Percentiles rank a stretch among this genome's conserved stretches.
These are phyloP conservation scores for Saguinus imperator DNA, from an alignment of 2,113 vertebrate species.

Conservation along the genomic window DNA sequence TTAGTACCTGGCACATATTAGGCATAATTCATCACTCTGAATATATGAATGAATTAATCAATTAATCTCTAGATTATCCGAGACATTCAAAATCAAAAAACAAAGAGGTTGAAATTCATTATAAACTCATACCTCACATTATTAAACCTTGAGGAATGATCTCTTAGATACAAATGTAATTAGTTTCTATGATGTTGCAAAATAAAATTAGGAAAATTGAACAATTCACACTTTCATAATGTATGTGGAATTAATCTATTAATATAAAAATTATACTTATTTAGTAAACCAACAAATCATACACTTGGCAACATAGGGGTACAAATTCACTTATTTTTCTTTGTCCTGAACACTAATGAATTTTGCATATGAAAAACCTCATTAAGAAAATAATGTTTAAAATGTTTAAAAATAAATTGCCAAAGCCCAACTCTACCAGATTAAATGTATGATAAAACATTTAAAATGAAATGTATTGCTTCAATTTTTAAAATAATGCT, in stretches of 20 bases:
- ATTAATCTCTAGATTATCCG: not conserved
- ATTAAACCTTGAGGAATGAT: conserved; percentile 17
- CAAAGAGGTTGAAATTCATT: not conserved
- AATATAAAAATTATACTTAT: not conserved
- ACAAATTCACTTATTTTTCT: conserved; percentile 53
- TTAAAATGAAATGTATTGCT: conserved; percentile 72
- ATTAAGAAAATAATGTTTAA: conserved; percentile 47
- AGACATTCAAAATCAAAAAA: conserved; percentile 23
- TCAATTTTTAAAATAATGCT: conserved; percentile 72
- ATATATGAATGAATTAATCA: not conserved
- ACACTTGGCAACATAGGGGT: conserved; percentile 30
- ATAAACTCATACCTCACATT: not conserved
- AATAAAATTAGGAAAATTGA: conserved; percentile 47
- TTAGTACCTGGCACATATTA: not conserved
- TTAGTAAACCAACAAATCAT: conserved; percentile 37
- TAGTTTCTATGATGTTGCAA: not conserved
- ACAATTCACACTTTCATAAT: conserved; percentile 2
- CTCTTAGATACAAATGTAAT: not conserved
- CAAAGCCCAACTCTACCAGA: conserved; percentile 56
- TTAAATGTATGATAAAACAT: conserved; percentile 78
- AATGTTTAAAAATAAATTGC: conserved; percentile 71
- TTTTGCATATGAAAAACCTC: conserved; percentile 69
- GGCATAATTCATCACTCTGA: not conserved
- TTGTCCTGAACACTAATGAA: conserved; percentile 68
- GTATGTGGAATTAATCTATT: conserved; percentile 45